Evolutionary conservation across 2,797 vertebrate species (phyloP), one percentile per base, ranked within the genome.

Genomic region (Pampus argenteus): DNA sequence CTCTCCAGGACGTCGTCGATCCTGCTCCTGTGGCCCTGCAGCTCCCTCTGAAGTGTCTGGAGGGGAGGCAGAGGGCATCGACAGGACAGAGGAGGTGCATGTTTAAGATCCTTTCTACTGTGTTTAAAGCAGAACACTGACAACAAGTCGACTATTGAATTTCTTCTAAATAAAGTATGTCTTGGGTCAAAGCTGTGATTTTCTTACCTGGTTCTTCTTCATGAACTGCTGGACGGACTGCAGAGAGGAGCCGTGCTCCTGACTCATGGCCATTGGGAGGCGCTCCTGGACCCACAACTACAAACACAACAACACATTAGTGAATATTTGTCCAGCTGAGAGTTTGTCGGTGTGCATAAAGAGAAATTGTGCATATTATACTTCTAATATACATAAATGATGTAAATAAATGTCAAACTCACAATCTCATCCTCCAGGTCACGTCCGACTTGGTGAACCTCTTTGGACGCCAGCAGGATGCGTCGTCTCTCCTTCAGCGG

Each of bases 361-460:
- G 56, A 26, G 22, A 42, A 36, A 22, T 9, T 14, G 10, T 52
- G 17, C 40, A 44, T n/a, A n/a, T n/a, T n/a, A n/a, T n/a, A n/a
- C n/a, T n/a, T n/a, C n/a, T n/a, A n/a, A n/a, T n/a, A n/a, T n/a
- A n/a, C n/a, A n/a, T n/a, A n/a, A n/a, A n/a, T n/a, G n/a, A n/a
- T n/a, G n/a, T n/a, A n/a, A n/a, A n/a, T n/a, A n/a, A n/a, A n/a
- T n/a, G n/a, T n/a, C 36, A 22, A 25, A 91, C 97, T 96, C 91
- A 98, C 97, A 49, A 97, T 94, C 90, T 98, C 97, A 0, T 98
- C 97, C 78, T 99, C 96, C 81, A 99, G 92, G 92, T 98, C 97
- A 22, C 96, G 95, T 47, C 94, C 94, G 25, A 98, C 95, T 89
- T 98, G 97, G 36, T 98, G 97, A 25, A 98, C 93, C 78, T 99